phyloP scores from a whole-genome alignment of 2,797 vertebrate genomes.

The Lacerta bilineata region DNA sequence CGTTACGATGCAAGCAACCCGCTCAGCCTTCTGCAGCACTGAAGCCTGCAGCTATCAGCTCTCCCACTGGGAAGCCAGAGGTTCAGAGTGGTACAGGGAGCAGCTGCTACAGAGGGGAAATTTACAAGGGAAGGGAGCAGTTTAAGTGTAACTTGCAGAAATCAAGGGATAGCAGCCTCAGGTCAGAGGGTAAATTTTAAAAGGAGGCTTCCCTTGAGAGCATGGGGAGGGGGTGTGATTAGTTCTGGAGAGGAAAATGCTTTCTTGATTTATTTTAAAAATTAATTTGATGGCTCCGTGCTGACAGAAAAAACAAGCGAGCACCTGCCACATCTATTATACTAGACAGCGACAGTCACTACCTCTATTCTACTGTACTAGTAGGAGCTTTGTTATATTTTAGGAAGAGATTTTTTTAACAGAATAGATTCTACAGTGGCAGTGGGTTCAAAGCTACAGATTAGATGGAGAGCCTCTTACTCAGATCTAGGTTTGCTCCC shows the following conservation, averaged over 20 bases:
- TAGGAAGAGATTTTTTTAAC: constrained; percentile 45
- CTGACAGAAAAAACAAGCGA: constrained; percentile 41
- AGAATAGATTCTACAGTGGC: constrained; percentile 37
- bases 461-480: constrained; percentile 46
- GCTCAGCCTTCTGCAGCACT: constrained; percentile 25
- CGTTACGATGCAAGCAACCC: constrained; percentile 18
- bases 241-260: constrained; percentile 38
- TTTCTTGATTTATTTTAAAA: constrained; percentile 61
- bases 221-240: constrained; percentile 21
- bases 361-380: not conserved
- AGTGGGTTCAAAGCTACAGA: constrained; percentile 52
- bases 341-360: not conserved
- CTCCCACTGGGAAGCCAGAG: constrained; percentile 35
- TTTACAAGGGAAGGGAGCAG: constrained; percentile 35
- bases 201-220: constrained; percentile 45
- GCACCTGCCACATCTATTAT: constrained; percentile 53
- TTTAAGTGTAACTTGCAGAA: constrained; percentile 46
- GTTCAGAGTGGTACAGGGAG: constrained; percentile 35
- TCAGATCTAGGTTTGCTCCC: constrained; percentile 38
- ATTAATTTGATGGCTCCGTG: constrained; percentile 53
- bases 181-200: constrained; percentile 51
- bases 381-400: not conserved
- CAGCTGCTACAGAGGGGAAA: constrained; percentile 47
- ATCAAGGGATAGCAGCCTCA: constrained; percentile 39
- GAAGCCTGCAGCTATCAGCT: constrained; percentile 18